These are phyloP conservation scores for Rattus norvegicus DNA, from an alignment of 2,113 vertebrate species.

Conservation along the genomic window GRCr8 NC_086021.1:174222001-174222500, in stretches of 20 bases:
- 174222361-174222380: not conserved
- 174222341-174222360: not conserved
- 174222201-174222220: no score
- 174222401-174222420: not conserved
- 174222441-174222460: not conserved
- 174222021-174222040: not conserved
- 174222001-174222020: not conserved
- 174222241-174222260: rapidly evolving
- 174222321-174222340: not conserved
- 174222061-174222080: not conserved
- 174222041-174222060: not conserved
- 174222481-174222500: not conserved
- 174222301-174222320: not conserved
- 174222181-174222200: no score
- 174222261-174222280: not conserved
- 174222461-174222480: not conserved
- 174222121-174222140: no score
- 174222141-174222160: no score
- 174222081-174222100: not conserved
- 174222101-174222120: not conserved
- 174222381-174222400: not conserved
- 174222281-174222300: rapidly evolving
- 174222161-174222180: no score
- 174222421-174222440: not conserved
- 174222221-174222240: not conserved